phyloP scores from a whole-genome alignment of 2,113 vertebrate species.

The Erythrocercus mccallii region DNA sequence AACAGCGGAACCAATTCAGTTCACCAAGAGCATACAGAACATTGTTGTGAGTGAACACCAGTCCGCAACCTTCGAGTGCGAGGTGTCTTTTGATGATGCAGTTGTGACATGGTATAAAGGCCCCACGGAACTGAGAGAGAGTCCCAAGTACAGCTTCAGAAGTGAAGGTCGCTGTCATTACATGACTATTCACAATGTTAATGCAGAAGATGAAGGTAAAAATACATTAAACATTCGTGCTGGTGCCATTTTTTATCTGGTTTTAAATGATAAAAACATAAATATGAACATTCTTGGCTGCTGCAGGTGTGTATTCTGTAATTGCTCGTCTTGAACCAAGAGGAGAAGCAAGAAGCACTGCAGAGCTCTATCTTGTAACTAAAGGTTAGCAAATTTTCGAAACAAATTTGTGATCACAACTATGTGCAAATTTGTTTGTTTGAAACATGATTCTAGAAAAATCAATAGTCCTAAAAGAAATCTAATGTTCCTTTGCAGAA shows the following conservation, averaged over 20 bases:
- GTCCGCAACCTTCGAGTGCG: slow-evolving; percentile 94
- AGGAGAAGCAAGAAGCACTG: slow-evolving; percentile 89
- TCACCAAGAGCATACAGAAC: slow-evolving; percentile 98
- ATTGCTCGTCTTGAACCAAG: slow-evolving; percentile 91
- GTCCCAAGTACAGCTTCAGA: slow-evolving; percentile 94
- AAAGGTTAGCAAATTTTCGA: slow-evolving; percentile 78
- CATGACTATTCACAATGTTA: slow-evolving; percentile 97
- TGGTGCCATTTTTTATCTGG: not conserved
- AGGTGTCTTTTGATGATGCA: slow-evolving; percentile 97
- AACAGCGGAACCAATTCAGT: slow-evolving; percentile 97
- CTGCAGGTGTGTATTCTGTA: slow-evolving; percentile 94
- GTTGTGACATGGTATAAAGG: slow-evolving; percentile 98
- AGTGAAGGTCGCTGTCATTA: slow-evolving; percentile 95
- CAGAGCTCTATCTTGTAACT: slow-evolving; percentile 88
- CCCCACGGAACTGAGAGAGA: slow-evolving; percentile 89
- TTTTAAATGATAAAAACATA: not conserved
- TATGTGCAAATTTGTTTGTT: not conserved
- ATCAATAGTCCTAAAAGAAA: slow-evolving; percentile 25
- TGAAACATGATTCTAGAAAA: not conserved
- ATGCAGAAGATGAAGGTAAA: slow-evolving; percentile 96
- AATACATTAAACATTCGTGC: not conserved
- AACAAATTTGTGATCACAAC: not conserved
- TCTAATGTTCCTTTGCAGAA: slow-evolving; percentile 78
- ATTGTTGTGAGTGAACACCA: slow-evolving; percentile 95
- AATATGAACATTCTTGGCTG: slow-evolving; percentile 21